These are phyloP conservation scores for Otolemur crassicaudatus DNA, from an alignment of 2,797 vertebrate genomes.

Conservation along the genomic window DNA sequence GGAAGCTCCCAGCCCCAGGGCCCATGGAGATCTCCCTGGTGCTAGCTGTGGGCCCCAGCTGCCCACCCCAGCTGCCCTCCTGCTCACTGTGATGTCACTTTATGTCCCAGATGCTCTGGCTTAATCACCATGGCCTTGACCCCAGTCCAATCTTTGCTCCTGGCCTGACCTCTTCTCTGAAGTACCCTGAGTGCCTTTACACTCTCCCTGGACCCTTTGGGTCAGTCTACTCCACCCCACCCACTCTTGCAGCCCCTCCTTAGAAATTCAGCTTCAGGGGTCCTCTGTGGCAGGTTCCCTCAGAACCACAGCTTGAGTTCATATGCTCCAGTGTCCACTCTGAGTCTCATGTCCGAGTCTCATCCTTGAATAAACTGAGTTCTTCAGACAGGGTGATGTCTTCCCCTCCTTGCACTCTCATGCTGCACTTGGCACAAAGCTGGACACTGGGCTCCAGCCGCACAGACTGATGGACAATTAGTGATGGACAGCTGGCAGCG, in stretches of 20 bases:
- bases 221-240: too few species aligned
- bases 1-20: not conserved
- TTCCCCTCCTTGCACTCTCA: too few species aligned
- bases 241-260: not conserved
- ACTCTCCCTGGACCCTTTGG: not conserved
- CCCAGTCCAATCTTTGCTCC: not conserved
- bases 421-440: not conserved
- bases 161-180: not conserved
- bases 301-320: not conserved
- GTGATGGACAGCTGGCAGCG: not conserved
- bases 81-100: not conserved
- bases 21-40: not conserved
- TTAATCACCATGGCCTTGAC: not conserved
- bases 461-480: not conserved
- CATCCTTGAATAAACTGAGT: not conserved
- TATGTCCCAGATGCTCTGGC: not conserved
- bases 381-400: not conserved
- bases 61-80: not conserved
- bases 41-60: not conserved
- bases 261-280: not conserved
- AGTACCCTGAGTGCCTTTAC: not conserved
- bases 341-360: not conserved
- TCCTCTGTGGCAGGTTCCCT: not conserved
- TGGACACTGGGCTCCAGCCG: not conserved
- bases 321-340: not conserved